Evolutionary conservation across 2,797 vertebrate genomes (phyloP).

Genomic region (Bradypodion ventrale): DNA sequence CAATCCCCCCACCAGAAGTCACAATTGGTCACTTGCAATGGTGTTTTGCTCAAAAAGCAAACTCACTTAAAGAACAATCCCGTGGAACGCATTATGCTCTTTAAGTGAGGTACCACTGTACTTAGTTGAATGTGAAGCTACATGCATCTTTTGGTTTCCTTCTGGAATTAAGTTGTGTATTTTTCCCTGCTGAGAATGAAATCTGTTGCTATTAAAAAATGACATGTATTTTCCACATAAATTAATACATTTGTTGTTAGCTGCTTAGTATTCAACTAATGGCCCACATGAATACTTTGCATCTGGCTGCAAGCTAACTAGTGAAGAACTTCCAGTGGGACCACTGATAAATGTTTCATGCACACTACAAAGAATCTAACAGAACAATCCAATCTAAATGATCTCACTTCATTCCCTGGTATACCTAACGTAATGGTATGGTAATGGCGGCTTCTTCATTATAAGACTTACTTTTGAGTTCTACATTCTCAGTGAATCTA

Average conservation of each 20-base stretch:
- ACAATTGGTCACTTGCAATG: too few relatives aligned
- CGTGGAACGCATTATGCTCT: too few relatives aligned
- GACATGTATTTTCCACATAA: neutral
- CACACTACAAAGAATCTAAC: neutral
- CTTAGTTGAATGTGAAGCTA: neutral
- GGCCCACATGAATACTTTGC: conserved; percentile 19
- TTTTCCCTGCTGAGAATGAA: conserved; percentile 3
- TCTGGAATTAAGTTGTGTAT: conserved; percentile 14
- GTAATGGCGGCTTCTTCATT: neutral
- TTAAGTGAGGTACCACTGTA: too few relatives aligned
- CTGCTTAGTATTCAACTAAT: conserved; percentile 28
- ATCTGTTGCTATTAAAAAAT: conserved; percentile 17
- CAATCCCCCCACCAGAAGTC: too few relatives aligned
- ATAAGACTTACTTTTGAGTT: neutral
- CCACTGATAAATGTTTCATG: conserved; percentile 35
- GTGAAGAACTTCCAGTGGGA: conserved; percentile 24
- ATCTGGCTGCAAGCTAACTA: conserved; percentile 25
- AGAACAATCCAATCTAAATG: conserved; percentile 23
- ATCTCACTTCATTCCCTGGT: conserved; percentile 14
- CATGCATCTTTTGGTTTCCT: neutral
- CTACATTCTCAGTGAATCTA: conserved; percentile 3
- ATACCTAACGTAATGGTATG: neutral
- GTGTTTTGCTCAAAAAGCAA: too few relatives aligned
- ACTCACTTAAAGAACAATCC: too few relatives aligned
- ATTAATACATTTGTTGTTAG: conserved; percentile 25